Evolutionary conservation across 1,140 invertebrate genomes (phyloP).

Genomic region (Temnothorax longispinosus): DNA sequence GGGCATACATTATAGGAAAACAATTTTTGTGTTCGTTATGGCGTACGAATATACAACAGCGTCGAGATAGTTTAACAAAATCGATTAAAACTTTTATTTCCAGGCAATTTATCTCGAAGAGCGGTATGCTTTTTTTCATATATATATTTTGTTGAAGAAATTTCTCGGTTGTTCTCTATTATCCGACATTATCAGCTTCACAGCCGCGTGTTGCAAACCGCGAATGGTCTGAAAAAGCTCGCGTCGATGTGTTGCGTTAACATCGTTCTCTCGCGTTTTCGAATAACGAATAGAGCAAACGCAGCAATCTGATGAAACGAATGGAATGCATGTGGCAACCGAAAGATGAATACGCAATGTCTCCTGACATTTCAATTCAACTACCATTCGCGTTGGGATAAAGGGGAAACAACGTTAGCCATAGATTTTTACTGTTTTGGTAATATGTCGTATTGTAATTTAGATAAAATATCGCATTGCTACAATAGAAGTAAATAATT

Average conservation of each 20-base stretch:
- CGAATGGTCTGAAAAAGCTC: constrained; percentile 17
- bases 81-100: constrained; percentile 76
- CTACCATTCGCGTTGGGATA: constrained; percentile 18
- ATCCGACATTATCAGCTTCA: constrained; percentile 29
- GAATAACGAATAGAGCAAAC: constrained; percentile 59
- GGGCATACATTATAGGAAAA: constrained; percentile 36
- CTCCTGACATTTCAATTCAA: constrained; percentile 49
- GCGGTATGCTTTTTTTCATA: constrained; percentile 5
- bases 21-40: constrained; percentile 38
- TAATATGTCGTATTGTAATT: background rate
- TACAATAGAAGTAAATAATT: background rate
- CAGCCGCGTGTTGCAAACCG: background rate
- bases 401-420: constrained; percentile 10
- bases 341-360: constrained; percentile 59
- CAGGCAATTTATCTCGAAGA: background rate
- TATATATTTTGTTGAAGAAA: constrained; percentile 45
- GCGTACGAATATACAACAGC: constrained; percentile 7
- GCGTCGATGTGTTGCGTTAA: constrained; percentile 26
- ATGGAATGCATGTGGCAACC: constrained; percentile 23
- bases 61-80: constrained; percentile 69
- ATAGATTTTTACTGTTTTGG: constrained; percentile 14
- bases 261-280: constrained; percentile 28
- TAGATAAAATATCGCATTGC: background rate
- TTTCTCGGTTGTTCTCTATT: constrained; percentile 47
- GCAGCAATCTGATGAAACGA: constrained; percentile 54